Base-by-base conservation (phyloP, 2,888 invertebrate genomes). In the Hypena proboscidalis region DNA sequence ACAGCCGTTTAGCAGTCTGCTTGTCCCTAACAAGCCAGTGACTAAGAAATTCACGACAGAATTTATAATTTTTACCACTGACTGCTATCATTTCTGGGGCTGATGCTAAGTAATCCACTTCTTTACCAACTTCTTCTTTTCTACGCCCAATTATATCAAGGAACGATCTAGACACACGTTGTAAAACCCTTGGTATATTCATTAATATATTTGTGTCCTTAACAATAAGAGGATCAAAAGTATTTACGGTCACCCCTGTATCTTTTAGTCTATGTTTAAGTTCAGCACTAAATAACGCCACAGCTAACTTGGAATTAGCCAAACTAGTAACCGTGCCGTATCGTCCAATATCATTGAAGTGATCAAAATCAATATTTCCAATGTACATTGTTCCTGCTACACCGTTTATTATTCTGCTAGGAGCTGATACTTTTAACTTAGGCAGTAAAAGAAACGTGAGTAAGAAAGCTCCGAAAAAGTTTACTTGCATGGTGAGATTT, bases 401-500 rank as follows among this genome's bases (percentile, higher is more conserved):
- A n/a, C 94, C 90, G 64, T 93, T 94, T 5, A 95, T 80, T 15
- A 95, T 92, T 49, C 94, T 85, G 48, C 94, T 93, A 1, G 92
- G 92, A 0, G 90, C 80, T 1, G 92, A 92, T 2, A 68, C 58
- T 74, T 91, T 93, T 9, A 95, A 65, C 58, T 87, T 54, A 45
- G 89, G 89, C 53, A 89, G 72, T 42, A 96, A 83, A 45, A 96
- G 85, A 74, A 93, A 94, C 0, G 95, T 95, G 20, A 96, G 86
- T 23, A 96, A 82, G 71, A 96, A 96, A 0, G 93, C 92, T 4
- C 95, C 95, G 65, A 95, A 94, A 70, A 95, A 93, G 72, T 95
- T 95, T 31, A 94, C 92, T 69, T 94, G 95, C 92, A 95, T 93
- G 1, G 92, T 92, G 1, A 91, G 72, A 54, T 94, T 94, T 14